Evolutionary conservation across 2,888 invertebrate genomes (phyloP).

Genomic region (Chesias legatella): DNA sequence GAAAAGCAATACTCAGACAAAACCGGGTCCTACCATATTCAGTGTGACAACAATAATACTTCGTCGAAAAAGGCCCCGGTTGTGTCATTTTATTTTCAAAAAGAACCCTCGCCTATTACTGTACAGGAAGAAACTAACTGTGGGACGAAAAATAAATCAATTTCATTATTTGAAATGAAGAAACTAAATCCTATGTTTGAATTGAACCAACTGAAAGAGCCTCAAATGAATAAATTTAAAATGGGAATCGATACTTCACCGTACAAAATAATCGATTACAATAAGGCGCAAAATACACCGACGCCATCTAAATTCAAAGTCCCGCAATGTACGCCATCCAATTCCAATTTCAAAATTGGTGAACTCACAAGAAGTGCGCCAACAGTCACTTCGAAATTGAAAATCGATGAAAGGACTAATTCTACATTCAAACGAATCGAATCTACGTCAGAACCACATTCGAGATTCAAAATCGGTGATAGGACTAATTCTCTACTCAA

Average conservation of each 20-base stretch:
- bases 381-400: too few species aligned
- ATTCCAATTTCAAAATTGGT: conserved; percentile 2
- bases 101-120: neutral
- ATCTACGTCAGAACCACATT: neutral
- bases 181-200: conserved; percentile 4
- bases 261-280: too few species aligned
- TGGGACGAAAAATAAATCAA: neutral
- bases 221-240: neutral
- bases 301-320: too few species aligned
- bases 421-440: neutral
- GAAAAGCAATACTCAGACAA: conserved; percentile 3
- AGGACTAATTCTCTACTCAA: neutral
- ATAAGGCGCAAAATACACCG: too few species aligned
- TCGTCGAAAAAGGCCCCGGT: too few species aligned
- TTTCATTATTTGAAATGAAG: neutral
- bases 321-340: too few species aligned
- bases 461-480: neutral
- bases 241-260: too few species aligned
- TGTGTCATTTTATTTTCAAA: too few species aligned
- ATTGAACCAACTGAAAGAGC: conserved; percentile 3
- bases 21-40: neutral
- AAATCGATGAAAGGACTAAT: too few species aligned
- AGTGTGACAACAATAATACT: neutral
- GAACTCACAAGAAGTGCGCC: neutral
- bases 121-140: neutral